Evolutionary conservation across 2,113 vertebrate genomes (phyloP).

Genomic region (Climacteris rufus): DNA sequence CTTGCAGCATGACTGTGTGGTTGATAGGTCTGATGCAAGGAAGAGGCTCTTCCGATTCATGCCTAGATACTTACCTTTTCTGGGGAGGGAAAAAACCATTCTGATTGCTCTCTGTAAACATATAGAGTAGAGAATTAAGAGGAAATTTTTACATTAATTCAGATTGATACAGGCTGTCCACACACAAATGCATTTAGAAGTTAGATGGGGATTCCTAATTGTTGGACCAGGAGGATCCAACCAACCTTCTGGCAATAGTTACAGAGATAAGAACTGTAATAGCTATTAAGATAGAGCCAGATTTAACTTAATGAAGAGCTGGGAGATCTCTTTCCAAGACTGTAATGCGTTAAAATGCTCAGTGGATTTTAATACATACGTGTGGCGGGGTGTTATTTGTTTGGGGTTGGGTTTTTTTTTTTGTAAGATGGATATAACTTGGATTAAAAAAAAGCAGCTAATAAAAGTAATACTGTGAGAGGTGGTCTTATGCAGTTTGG

Average conservation of each 20-base stretch:
- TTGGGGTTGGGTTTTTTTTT: not conserved
- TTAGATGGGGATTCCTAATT: not conserved
- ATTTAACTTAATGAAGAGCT: not conserved
- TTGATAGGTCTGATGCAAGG: not conserved
- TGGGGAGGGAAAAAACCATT: not conserved
- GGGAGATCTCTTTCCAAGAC: not conserved
- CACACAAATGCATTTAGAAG: not conserved
- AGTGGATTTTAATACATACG: not conserved
- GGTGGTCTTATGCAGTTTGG: not conserved
- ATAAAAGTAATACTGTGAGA: not conserved
- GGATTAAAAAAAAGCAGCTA: not conserved
- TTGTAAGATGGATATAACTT: not conserved
- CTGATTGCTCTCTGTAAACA: not conserved
- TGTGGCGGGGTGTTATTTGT: not conserved
- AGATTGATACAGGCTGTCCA: not conserved
- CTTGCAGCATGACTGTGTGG: not conserved
- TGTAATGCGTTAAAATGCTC: not conserved
- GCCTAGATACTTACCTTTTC: not conserved
- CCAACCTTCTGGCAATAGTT: not conserved
- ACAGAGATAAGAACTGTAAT: not conserved
- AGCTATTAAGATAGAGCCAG: not conserved
- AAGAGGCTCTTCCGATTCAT: not conserved
- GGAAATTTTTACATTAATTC: not conserved
- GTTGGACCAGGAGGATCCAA: not conserved
- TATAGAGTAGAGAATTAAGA: not conserved